Conservation (phyloP, 2,888 invertebrate genomes). For the Rhyacophila evoluta region DNA sequence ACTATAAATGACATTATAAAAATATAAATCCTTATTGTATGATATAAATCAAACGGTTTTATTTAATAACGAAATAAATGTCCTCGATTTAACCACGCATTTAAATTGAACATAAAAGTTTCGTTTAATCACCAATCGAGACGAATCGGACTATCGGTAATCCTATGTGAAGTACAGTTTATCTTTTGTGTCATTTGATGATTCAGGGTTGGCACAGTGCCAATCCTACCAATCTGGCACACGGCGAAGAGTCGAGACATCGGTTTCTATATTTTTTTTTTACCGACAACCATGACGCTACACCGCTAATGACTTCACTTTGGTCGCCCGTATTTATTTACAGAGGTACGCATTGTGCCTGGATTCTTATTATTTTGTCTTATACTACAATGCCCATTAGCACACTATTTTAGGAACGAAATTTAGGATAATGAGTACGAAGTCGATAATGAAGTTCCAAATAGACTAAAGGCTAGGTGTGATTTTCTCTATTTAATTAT, state of each 20-base stretch:
- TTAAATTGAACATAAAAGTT: no score
- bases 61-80: no score
- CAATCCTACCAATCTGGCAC: slow-evolving; percentile 35
- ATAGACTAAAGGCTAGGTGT: no score
- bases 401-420: not conserved
- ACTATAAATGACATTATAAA: no score
- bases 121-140: no score
- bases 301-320: slow-evolving; percentile 49
- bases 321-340: slow-evolving; percentile 48
- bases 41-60: no score
- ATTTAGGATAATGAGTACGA: not conserved
- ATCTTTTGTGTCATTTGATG: slow-evolving; percentile 8
- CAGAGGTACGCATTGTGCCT: slow-evolving; percentile 42
- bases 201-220: slow-evolving; percentile 43
- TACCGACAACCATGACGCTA: slow-evolving; percentile 23
- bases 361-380: not conserved
- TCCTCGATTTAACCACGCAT: no score
- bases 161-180: not conserved
- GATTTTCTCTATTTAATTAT: no score
- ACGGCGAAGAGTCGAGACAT: slow-evolving; percentile 28
- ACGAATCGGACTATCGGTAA: not conserved
- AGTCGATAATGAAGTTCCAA: not conserved
- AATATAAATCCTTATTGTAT: no score
- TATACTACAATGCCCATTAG: slow-evolving; percentile 13
- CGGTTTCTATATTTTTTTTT: slow-evolving; percentile 41